These are phyloP conservation scores for Plectrocnemia conspersa DNA, from an alignment of 1,140 invertebrate genomes.

Conservation along the genomic window DNA sequence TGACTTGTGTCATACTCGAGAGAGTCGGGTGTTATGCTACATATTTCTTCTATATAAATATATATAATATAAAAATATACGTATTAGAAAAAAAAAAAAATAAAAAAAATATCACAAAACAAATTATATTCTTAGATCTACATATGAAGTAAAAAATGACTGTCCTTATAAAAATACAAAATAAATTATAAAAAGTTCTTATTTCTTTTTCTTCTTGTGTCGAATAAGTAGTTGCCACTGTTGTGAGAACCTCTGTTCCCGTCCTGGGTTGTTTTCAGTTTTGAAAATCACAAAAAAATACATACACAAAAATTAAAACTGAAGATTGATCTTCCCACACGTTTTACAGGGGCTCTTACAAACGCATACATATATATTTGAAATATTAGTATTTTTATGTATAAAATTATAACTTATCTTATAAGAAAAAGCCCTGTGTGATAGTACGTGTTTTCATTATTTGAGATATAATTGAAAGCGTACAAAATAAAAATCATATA, in stretches of 20 bases:
- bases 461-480: constrained; percentile 23
- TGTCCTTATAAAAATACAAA: constrained; percentile 28
- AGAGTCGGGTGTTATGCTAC: constrained; percentile 15
- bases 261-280: constrained; percentile 10
- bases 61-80: constrained; percentile 25
- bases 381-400: constrained; percentile 32
- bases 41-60: constrained; percentile 25
- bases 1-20: constrained; percentile 8
- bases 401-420: constrained; percentile 25
- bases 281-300: background rate
- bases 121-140: constrained; percentile 32
- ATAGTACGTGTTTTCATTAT: constrained; percentile 31
- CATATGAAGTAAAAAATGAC: constrained; percentile 29
- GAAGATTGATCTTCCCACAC: background rate
- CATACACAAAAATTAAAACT: background rate
- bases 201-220: constrained; percentile 14
- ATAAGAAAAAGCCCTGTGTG: constrained; percentile 29
- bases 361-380: constrained; percentile 10
- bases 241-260: constrained; percentile 13
- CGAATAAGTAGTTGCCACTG: constrained; percentile 5
- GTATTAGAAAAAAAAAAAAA: constrained; percentile 27
- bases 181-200: constrained; percentile 23
- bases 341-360: background rate
- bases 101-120: constrained; percentile 26
- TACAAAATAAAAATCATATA: constrained; percentile 21